phyloP scores from a whole-genome alignment of 2,797 vertebrate genomes.

The Rallus crepitans region DNA sequence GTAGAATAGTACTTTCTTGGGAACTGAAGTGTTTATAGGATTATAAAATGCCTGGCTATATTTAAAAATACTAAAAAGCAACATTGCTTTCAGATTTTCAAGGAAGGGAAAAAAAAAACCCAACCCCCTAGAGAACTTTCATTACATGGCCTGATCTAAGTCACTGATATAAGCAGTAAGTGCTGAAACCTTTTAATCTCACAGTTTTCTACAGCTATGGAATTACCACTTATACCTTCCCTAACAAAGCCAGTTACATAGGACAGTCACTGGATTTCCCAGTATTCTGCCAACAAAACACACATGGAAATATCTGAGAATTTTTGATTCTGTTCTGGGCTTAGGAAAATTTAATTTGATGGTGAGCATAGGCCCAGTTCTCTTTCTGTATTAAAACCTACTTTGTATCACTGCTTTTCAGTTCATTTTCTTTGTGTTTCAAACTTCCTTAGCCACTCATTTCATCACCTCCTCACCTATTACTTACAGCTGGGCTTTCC shows the following conservation, averaged over 20 bases:
- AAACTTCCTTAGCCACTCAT: background rate
- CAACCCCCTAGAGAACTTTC: background rate
- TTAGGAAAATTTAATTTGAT: background rate
- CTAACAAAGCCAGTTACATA: background rate
- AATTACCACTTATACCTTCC: background rate
- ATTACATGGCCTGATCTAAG: background rate
- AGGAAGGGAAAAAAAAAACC: too few species aligned
- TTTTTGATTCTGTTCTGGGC: background rate
- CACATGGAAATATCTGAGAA: background rate
- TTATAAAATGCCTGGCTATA: background rate
- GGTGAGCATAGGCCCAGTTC: background rate
- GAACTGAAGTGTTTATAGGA: background rate
- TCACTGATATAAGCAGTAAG: background rate
- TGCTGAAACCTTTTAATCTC: background rate
- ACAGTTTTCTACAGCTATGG: background rate
- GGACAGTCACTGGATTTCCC: background rate
- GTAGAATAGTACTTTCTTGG: background rate
- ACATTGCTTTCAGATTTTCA: background rate
- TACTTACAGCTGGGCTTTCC: background rate
- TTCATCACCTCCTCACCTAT: background rate
- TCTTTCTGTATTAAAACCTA: background rate
- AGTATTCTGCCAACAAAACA: background rate
- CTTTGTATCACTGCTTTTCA: background rate
- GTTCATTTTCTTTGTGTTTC: background rate
- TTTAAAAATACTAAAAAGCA: background rate